phyloP scores from a whole-genome alignment of 2,797 vertebrate genomes.

The Alectoris magna region DNA sequence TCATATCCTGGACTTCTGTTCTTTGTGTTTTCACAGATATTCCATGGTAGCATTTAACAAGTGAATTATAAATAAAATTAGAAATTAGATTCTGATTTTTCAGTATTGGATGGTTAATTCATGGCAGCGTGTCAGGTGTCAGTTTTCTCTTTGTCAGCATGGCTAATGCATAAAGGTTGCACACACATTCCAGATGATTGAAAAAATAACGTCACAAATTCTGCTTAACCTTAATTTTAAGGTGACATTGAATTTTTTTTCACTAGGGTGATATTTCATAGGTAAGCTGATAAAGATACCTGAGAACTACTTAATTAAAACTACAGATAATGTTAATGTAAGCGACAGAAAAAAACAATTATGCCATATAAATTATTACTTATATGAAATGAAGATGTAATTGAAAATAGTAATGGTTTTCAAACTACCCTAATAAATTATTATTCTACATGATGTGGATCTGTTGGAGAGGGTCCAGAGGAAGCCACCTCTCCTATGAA shows the following conservation, averaged over 20 bases:
- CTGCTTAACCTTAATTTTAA: neutral
- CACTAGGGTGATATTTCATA: neutral
- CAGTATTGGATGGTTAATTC: neutral
- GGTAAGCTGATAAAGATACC: neutral
- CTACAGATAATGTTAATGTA: neutral
- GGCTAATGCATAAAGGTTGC: neutral
- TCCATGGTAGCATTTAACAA: neutral
- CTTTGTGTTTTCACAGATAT: neutral
- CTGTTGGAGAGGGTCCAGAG: neutral
- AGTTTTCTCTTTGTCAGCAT: neutral
- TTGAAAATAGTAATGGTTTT: neutral
- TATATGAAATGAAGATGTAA: neutral
- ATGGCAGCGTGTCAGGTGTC: neutral
- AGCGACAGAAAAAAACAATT: neutral
- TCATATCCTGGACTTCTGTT: neutral
- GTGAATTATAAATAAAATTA: neutral
- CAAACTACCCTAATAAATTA: neutral
- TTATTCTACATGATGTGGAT: neutral
- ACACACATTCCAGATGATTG: neutral
- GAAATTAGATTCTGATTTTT: neutral
- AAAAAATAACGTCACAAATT: neutral
- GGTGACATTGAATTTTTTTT: neutral
- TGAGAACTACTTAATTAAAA: neutral
- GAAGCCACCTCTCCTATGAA: neutral
- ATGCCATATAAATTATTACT: neutral